These are phyloP conservation scores for Phyto melanocephala DNA, from an alignment of 2,888 invertebrate species.

Conservation along the genomic window DNA sequence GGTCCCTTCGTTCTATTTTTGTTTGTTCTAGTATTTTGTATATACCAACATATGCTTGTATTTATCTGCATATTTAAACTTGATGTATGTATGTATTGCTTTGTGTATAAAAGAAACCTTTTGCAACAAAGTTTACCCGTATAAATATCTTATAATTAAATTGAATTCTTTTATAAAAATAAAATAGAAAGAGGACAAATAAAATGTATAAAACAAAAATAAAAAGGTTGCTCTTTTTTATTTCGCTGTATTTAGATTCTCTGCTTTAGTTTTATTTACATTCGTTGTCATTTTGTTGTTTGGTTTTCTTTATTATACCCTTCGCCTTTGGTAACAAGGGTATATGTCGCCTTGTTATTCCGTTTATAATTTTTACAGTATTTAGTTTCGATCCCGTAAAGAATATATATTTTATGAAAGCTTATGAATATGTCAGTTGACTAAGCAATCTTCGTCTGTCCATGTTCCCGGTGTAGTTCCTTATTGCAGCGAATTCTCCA, in stretches of 20 bases:
- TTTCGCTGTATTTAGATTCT: constrained; percentile 10
- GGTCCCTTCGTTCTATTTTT: too few species aligned
- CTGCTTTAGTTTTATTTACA: constrained; percentile 37
- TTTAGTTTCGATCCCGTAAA: too few species aligned
- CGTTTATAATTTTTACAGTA: too few species aligned
- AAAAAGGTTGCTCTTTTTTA: constrained; percentile 44
- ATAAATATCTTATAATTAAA: constrained; percentile 59
- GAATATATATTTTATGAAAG: too few species aligned
- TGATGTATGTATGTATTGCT: constrained; percentile 8
- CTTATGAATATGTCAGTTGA: too few species aligned
- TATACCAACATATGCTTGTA: neutral
- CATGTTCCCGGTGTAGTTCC: too few species aligned
- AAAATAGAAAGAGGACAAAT: neutral
- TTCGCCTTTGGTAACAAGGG: too few species aligned
- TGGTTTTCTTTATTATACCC: constrained; percentile 8
- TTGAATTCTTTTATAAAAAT: constrained; percentile 40
- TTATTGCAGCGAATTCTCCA: too few species aligned
- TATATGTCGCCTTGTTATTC: too few species aligned
- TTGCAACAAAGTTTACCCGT: constrained; percentile 55
- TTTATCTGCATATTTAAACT: constrained; percentile 24
- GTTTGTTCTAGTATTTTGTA: neutral
- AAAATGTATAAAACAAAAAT: too few species aligned
- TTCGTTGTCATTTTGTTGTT: constrained; percentile 38
- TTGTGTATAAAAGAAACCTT: constrained; percentile 49
- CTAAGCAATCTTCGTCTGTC: too few species aligned